Percentiles rank a stretch among this genome's conserved stretches.
These are phyloP conservation scores for Bufo gargarizans DNA, from an alignment of 2,113 vertebrate species.

Conservation along the genomic window DNA sequence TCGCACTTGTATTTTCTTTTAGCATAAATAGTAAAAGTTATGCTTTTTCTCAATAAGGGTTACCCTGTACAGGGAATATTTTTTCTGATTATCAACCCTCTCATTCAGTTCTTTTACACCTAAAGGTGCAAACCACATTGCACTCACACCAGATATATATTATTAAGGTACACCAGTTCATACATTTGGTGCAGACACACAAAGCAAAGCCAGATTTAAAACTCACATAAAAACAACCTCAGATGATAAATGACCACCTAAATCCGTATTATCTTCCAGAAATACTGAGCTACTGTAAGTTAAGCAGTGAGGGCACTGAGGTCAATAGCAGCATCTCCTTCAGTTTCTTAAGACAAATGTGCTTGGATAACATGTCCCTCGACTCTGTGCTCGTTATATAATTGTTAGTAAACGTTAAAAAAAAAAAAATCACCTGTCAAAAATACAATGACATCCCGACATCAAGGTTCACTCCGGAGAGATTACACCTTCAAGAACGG, in stretches of 20 bases:
- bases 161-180: too few relatives aligned
- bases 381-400: conserved; percentile 5
- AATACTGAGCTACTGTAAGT: background rate
- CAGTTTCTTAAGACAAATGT: background rate
- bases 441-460: conserved; percentile 62
- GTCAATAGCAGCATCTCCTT: background rate
- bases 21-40: too few relatives aligned
- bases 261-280: background rate
- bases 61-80: too few relatives aligned
- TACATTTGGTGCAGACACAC: too few relatives aligned
- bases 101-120: too few relatives aligned
- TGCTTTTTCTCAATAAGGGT: too few relatives aligned
- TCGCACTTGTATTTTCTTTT: too few relatives aligned
- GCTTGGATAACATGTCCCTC: fast-evolving
- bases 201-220: too few relatives aligned
- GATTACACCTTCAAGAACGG: conserved; percentile 71
- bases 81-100: too few relatives aligned
- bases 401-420: conserved; percentile 44
- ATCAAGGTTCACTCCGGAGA: conserved; percentile 71
- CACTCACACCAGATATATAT: too few relatives aligned
- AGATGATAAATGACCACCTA: background rate
- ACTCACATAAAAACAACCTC: too few relatives aligned
- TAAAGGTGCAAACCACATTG: too few relatives aligned
- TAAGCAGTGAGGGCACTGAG: background rate
- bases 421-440: conserved; percentile 65